Conservation (phyloP, 2,888 invertebrate species). For the Platycnemis pennipes region DNA sequence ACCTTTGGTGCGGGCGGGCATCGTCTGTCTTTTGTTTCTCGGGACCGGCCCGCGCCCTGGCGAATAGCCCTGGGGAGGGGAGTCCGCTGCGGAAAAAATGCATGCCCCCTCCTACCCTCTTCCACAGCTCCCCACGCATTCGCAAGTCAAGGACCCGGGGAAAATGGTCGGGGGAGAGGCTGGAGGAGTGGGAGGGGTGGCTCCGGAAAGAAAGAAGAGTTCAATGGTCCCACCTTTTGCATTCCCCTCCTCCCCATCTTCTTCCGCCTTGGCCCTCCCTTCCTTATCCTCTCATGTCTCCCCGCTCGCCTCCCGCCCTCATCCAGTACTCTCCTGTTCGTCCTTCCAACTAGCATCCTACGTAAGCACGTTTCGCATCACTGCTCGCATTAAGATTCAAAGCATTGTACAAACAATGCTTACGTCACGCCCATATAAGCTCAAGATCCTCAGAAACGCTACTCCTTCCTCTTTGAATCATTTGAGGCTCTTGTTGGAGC, state of each 20-base stretch:
- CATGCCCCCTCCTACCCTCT: slow-evolving; percentile 10
- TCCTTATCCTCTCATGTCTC: not conserved
- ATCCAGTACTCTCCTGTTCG: not conserved
- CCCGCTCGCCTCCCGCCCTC: not conserved
- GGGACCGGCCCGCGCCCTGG: not conserved
- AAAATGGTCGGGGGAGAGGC: not conserved
- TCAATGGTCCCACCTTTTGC: slow-evolving; percentile 18
- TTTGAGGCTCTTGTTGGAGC: not conserved
- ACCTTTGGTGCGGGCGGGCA: not conserved
- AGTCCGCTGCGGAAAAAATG: slow-evolving; percentile 2
- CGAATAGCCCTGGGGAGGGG: not conserved
- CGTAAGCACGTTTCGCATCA: not conserved
- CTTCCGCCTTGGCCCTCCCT: not conserved
- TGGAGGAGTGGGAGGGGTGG: not conserved
- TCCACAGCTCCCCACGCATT: not conserved
- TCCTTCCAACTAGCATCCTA: slow-evolving; percentile 14
- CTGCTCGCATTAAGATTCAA: slow-evolving; percentile 13
- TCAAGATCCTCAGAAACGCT: not conserved
- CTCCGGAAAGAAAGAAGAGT: slow-evolving; percentile 21
- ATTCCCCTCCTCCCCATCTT: not conserved
- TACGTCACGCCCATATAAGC: not conserved
- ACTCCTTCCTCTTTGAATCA: not conserved
- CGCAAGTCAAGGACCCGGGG: slow-evolving; percentile 22
- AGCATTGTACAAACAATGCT: not conserved
- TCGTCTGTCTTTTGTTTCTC: slow-evolving; percentile 6